Base-by-base conservation (phyloP, 2,888 invertebrate genomes). In the Pristionchus arcanus region DNA sequence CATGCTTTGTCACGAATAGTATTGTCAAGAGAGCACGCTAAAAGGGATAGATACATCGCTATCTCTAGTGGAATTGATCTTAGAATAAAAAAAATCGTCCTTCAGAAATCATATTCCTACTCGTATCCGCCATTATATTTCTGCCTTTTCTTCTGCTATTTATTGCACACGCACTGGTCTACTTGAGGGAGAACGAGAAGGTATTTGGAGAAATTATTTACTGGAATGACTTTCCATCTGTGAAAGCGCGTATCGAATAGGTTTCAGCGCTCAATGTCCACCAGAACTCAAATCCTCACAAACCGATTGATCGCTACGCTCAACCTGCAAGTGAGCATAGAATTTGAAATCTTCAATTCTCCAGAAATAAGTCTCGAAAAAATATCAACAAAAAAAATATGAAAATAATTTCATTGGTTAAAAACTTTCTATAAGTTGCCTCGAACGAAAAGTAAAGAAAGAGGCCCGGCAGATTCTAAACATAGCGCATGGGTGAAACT, bases 71-170 rank as follows among this genome's bases (percentile, higher is more conserved):
- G n/a, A n/a, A n/a, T n/a, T n/a, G n/a, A n/a, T n/a, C n/a, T n/a
- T n/a, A n/a, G n/a, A n/a, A n/a, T n/a, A n/a, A 13, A 59, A 59
- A 59, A 21, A 21, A 4, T 4, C 59, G 19, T 13, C 28, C 21
- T 37, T 77, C 77, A 77, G 77, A 77, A 28, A 71, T 71, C 68
- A 5, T 37, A 2, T 74, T 74, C 42, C 21, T 74, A 74, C 42
- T 74, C 74, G 74, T 42, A 15, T 74, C 74, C 13, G 34, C 42
- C 2, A 42, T 74, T 21, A 4, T 74, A 2, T 74, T 74, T 42
- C 74, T 74, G 5, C 42, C 74, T 13, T 31, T 74, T 42, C 74
- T 74, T 11, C 11, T 74, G 21, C 5, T 74, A 1, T 74, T 74
- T 7, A 74, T 42, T 2, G 37, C 42, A 2, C 37, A 74, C 28